A percentile compares a stretch with the other conserved stretches of the same genome.
phyloP scores from a whole-genome alignment of 2,797 vertebrate species.

The Microhierax caerulescens region DNA sequence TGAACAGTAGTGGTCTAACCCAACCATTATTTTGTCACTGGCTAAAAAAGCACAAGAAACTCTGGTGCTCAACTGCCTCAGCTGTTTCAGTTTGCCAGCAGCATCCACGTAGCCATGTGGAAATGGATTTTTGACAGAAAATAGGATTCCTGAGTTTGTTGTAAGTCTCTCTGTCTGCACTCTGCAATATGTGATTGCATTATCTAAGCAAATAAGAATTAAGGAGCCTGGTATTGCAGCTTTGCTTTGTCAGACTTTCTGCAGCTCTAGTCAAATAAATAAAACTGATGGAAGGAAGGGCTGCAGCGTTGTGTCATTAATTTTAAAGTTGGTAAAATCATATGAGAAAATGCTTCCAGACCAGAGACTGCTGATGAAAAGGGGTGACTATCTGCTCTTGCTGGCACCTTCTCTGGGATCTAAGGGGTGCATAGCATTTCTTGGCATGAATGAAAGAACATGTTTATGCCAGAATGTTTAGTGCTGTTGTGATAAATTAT shows the following conservation, averaged over 20 bases:
- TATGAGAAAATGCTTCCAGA: background rate
- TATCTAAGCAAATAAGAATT: background rate
- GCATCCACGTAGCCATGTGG: background rate
- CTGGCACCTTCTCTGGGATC: background rate
- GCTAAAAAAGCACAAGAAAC: background rate
- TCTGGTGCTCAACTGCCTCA: background rate
- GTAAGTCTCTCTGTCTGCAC: background rate
- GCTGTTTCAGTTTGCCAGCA: background rate
- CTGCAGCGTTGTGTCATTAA: background rate
- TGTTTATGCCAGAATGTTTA: conserved; percentile 19
- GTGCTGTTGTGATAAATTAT: conserved; percentile 15
- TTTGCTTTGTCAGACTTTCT: background rate
- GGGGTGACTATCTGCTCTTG: background rate
- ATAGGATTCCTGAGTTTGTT: background rate
- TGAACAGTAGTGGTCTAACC: background rate
- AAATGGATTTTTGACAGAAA: background rate
- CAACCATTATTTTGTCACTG: background rate
- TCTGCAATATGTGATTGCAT: background rate
- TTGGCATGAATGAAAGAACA: background rate
- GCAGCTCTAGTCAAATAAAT: background rate
- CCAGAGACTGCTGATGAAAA: background rate
- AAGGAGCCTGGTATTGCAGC: background rate
- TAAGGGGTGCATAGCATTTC: background rate
- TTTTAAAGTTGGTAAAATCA: background rate
- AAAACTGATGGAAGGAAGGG: background rate